Conservation (phyloP, 2,113 vertebrate species). For the Petrocephalus zakoni region DNA sequence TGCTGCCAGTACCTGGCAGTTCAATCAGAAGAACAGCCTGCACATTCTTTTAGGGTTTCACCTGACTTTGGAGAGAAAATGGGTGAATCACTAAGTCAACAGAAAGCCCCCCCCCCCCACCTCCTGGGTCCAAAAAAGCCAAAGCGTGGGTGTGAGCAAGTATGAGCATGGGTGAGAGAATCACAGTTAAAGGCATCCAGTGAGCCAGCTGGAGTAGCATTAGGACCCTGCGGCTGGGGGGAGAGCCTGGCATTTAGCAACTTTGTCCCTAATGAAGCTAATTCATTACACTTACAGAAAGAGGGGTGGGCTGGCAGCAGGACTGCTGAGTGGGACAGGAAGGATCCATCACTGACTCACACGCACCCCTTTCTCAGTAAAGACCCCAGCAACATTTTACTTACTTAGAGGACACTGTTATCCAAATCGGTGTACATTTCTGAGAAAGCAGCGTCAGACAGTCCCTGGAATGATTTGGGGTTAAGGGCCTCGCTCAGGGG, state of each 20-base stretch:
- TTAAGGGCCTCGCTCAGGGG: neutral
- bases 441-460: neutral
- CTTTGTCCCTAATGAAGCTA: neutral
- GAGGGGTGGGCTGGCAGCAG: neutral
- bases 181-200: neutral
- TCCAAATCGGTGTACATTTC: neutral
- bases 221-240: neutral
- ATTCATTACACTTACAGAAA: neutral
- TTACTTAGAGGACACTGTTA: neutral
- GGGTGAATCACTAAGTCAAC: neutral
- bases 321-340: neutral
- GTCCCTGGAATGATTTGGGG: neutral
- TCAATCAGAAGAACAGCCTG: neutral
- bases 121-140: neutral
- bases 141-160: neutral
- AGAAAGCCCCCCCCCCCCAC: neutral
- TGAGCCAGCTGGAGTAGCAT: neutral
- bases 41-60: neutral
- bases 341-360: neutral
- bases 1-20: neutral
- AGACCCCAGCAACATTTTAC: neutral
- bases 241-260: neutral
- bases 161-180: neutral
- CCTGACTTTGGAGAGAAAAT: neutral
- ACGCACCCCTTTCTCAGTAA: neutral